Conservation (phyloP, 2,888 invertebrate species). For the Netelia virgata region DNA sequence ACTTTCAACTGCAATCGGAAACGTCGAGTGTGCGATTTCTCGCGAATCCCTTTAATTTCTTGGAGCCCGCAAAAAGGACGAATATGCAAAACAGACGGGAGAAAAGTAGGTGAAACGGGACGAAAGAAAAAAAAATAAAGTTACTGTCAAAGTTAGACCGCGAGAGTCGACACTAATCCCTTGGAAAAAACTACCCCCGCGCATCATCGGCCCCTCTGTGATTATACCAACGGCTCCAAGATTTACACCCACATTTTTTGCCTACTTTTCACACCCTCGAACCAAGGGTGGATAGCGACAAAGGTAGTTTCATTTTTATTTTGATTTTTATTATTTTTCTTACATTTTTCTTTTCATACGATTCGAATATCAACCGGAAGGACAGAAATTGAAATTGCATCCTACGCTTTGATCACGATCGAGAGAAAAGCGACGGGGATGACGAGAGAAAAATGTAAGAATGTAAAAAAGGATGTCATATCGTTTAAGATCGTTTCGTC, state of each 20-base stretch:
- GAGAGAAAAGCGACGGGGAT: background rate
- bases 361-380: too few species aligned
- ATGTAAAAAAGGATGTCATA: background rate
- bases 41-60: constrained; percentile 8
- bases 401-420: background rate
- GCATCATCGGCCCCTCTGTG: constrained; percentile 6
- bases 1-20: constrained; percentile 26
- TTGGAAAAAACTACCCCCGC: background rate
- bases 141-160: constrained; percentile 19
- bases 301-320: too few species aligned
- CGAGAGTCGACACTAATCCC: background rate
- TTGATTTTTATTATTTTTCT: too few species aligned
- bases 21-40: background rate
- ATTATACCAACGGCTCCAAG: constrained; percentile 17
- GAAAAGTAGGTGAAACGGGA: background rate
- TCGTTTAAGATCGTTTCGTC: background rate
- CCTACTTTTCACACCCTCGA: background rate
- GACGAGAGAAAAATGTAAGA: background rate
- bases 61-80: background rate
- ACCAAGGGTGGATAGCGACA: too few species aligned
- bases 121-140: constrained; percentile 5
- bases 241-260: background rate
- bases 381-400: too few species aligned
- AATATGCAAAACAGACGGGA: background rate
- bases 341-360: too few species aligned